Evolutionary conservation across 2,797 vertebrate genomes (phyloP).

Genomic region (Dicrostonyx torquatus): DNA sequence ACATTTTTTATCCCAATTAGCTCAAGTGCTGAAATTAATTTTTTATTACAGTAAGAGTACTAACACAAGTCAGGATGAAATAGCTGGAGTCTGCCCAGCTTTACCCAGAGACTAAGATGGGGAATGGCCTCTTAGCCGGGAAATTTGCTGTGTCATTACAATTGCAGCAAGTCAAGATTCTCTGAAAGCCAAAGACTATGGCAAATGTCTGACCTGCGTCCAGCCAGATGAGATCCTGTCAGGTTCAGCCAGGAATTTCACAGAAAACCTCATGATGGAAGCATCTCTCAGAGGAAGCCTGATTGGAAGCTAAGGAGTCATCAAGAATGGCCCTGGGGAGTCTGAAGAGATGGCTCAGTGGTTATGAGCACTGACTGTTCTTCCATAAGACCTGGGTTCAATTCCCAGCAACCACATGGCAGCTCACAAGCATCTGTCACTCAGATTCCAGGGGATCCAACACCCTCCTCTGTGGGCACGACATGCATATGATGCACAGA

Average conservation of each 20-base stretch:
- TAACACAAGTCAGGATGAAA: constrained; percentile 65
- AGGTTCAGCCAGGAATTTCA: background rate
- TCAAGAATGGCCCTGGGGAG: background rate
- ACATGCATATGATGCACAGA: background rate
- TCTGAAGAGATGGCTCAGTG: background rate
- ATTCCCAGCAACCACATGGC: background rate
- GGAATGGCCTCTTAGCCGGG: background rate
- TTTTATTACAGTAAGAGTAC: constrained; percentile 71
- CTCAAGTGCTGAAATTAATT: constrained; percentile 81
- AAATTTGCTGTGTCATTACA: constrained; percentile 3
- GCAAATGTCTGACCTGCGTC: background rate
- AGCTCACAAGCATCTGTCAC: background rate
- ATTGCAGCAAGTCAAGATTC: background rate
- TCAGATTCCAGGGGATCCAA: background rate
- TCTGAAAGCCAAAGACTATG: background rate
- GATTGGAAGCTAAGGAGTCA: background rate
- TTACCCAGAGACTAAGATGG: background rate
- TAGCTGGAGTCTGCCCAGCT: background rate
- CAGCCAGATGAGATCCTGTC: background rate
- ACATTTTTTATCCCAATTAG: constrained; percentile 84
- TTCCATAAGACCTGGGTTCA: background rate
- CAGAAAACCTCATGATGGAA: background rate
- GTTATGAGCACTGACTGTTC: background rate
- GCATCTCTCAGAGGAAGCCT: background rate
- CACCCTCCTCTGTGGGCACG: background rate